These are phyloP conservation scores for Aldabrachelys gigantea DNA, from an alignment of 2,113 vertebrate species.

Conservation along the genomic window DNA sequence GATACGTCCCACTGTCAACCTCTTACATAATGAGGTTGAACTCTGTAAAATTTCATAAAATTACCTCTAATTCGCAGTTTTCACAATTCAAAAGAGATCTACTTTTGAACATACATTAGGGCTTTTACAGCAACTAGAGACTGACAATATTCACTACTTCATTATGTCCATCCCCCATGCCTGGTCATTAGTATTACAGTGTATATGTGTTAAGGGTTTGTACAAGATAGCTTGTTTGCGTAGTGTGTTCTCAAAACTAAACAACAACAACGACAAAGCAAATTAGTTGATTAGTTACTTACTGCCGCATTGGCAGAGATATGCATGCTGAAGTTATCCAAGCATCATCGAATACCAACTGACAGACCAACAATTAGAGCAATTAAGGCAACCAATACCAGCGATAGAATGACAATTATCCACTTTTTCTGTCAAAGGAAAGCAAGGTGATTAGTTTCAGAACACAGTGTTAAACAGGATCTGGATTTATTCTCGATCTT, in stretches of 20 bases:
- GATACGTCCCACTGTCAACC: not conserved
- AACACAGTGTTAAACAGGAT: not conserved
- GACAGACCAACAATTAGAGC: slow-evolving; percentile 91
- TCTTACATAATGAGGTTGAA: accelerated
- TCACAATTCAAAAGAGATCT: not conserved
- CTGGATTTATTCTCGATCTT: not conserved
- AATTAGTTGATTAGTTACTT: slow-evolving; percentile 78
- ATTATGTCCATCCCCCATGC: not conserved
- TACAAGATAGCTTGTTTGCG: not conserved
- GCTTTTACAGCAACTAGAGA: accelerated
- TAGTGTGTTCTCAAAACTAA: not conserved
- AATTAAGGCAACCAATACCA: slow-evolving; percentile 86
- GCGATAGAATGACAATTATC: slow-evolving; percentile 83
- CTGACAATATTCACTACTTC: accelerated
- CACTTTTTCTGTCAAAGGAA: slow-evolving; percentile 90
- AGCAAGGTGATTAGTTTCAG: slow-evolving; percentile 31
- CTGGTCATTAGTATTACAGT: no score
- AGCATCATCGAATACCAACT: slow-evolving; percentile 83
- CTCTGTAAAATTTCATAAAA: not conserved
- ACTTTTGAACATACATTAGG: not conserved
- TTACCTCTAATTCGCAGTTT: not conserved
- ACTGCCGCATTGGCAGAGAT: slow-evolving; percentile 72
- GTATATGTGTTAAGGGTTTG: not conserved
- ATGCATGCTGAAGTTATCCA: slow-evolving; percentile 54
- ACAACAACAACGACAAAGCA: not conserved